Conservation (phyloP, 2,888 invertebrate species). For the Embidobia sp. region DNA sequence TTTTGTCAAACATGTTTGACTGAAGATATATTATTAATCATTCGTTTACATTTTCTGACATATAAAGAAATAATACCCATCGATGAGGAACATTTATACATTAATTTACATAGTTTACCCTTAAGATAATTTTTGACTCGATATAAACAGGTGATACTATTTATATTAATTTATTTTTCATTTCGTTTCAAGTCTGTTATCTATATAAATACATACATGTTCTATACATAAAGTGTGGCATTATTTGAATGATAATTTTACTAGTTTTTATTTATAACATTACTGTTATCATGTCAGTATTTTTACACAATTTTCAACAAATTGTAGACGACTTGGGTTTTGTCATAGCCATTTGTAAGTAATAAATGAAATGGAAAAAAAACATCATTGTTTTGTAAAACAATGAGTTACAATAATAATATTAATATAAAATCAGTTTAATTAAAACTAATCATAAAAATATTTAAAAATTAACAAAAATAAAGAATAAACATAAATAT, state of each 20-base stretch:
- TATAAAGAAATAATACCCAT: slow-evolving; percentile 42
- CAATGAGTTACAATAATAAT: no score
- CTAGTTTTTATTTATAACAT: background rate
- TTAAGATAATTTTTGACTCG: slow-evolving; percentile 65
- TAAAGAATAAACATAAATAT: background rate
- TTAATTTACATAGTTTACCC: slow-evolving; percentile 68
- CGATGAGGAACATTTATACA: slow-evolving; percentile 26
- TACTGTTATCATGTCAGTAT: background rate
- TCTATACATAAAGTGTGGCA: slow-evolving; percentile 20
- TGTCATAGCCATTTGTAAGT: slow-evolving; percentile 9
- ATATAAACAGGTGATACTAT: slow-evolving; percentile 1
- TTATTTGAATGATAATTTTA: slow-evolving; percentile 1
- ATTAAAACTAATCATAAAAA: background rate
- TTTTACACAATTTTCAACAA: slow-evolving; percentile 8
- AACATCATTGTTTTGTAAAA: slow-evolving; percentile 9
- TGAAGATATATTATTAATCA: no score
- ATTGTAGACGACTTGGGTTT: slow-evolving; percentile 7
- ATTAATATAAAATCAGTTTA: slow-evolving; percentile 1
- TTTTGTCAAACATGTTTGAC: no score
- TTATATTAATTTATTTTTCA: background rate
- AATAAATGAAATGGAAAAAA: slow-evolving; percentile 10
- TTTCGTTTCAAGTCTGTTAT: slow-evolving; percentile 3
- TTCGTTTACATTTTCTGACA: slow-evolving; percentile 8
- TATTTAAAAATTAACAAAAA: background rate
- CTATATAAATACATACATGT: slow-evolving; percentile 3